Evolutionary conservation across 2,113 vertebrate genomes (phyloP).

Genomic region (Pseudolaguvia tuberculata): DNA sequence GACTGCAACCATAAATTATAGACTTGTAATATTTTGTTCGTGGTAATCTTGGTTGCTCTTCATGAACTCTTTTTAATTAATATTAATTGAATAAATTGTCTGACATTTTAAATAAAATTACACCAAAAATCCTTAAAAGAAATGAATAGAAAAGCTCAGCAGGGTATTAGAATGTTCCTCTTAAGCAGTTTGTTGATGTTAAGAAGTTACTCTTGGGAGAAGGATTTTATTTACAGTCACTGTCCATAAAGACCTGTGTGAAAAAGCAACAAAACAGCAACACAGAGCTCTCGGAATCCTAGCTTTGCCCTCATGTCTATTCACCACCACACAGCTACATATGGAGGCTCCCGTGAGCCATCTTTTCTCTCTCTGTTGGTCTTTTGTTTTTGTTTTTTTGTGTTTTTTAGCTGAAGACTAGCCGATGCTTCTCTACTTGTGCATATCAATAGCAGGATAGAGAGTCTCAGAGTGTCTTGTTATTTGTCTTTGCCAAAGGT

Average conservation of each 20-base stretch:
- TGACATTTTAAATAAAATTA: slow-evolving; percentile 6
- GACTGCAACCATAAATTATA: neutral
- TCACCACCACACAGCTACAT: slow-evolving; percentile 63
- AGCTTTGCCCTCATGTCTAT: slow-evolving; percentile 54
- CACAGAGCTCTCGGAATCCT: slow-evolving; percentile 47
- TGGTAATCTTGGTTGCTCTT: neutral
- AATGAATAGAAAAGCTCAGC: slow-evolving; percentile 27
- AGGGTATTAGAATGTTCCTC: slow-evolving; percentile 7
- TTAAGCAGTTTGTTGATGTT: slow-evolving; percentile 29
- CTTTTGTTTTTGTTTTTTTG: slow-evolving; percentile 67
- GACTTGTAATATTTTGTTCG: neutral
- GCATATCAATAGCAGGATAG: slow-evolving; percentile 67
- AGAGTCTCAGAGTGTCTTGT: slow-evolving; percentile 65
- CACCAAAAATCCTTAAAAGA: neutral
- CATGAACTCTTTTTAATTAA: too few relatives aligned
- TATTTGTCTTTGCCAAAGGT: slow-evolving; percentile 75
- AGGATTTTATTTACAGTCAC: slow-evolving; percentile 29
- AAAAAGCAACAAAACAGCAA: slow-evolving; percentile 41
- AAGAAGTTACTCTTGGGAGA: slow-evolving; percentile 40
- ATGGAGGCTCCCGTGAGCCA: slow-evolving; percentile 61
- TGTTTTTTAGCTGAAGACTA: slow-evolving; percentile 67
- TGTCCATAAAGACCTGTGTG: slow-evolving; percentile 32
- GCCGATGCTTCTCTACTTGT: slow-evolving; percentile 66
- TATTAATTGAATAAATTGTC: neutral
- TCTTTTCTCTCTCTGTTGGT: slow-evolving; percentile 55